Conservation (phyloP, 1,140 invertebrate species). For the Cryptotermes secundus region DNA sequence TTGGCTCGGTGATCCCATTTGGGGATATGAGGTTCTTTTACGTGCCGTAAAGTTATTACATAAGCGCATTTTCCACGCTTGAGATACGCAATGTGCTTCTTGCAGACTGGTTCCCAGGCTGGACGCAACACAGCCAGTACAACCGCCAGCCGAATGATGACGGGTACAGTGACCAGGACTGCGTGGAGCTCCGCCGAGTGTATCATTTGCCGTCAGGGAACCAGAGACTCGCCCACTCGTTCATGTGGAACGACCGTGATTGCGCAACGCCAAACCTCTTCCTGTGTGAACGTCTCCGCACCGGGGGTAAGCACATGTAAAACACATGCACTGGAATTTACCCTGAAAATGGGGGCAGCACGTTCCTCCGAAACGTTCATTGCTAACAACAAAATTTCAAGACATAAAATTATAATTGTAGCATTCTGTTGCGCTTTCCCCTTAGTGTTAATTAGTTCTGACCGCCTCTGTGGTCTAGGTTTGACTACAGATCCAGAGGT, state of each 20-base stretch:
- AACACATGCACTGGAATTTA: background rate
- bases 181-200: conserved; percentile 69
- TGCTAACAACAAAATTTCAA: no score
- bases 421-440: no score
- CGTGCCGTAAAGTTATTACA: no score
- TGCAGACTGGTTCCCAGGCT: conserved; percentile 79
- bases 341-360: no score
- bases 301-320: conserved; percentile 51
- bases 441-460: no score
- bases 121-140: conserved; percentile 60
- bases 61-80: background rate
- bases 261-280: conserved; percentile 69
- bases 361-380: no score
- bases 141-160: conserved; percentile 78
- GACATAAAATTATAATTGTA: no score
- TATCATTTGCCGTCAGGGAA: conserved; percentile 52
- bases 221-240: conserved; percentile 48
- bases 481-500: no score
- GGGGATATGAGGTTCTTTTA: no score
- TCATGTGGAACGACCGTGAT: conserved; percentile 77
- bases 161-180: conserved; percentile 73
- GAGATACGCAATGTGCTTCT: background rate
- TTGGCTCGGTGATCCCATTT: no score
- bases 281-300: conserved; percentile 63
- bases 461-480: no score